A percentile compares a stretch with the other conserved stretches of the same genome.
Evolutionary conservation across 2,888 invertebrate genomes (phyloP).

Genomic region (Phortica magna): DNA sequence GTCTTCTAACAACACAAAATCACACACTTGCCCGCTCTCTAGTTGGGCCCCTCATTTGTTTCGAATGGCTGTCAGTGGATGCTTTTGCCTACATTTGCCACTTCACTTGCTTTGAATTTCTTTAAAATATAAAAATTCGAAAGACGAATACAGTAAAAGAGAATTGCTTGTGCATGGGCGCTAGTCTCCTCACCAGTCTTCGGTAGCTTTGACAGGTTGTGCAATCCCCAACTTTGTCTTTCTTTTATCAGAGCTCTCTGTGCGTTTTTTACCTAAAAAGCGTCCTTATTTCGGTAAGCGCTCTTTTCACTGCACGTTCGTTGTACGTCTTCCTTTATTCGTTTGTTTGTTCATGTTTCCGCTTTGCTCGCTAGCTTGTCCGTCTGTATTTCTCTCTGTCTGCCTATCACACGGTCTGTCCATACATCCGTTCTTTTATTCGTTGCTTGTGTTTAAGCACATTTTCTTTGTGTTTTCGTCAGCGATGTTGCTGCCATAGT

Average conservation of each 20-base stretch:
- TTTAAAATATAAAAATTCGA: constrained; percentile 73
- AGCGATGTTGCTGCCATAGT: constrained; percentile 1
- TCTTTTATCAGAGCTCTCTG: constrained; percentile 32
- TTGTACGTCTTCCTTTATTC: constrained; percentile 31
- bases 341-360: constrained; percentile 13
- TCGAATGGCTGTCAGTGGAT: constrained; percentile 51
- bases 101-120: constrained; percentile 62
- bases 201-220: neutral
- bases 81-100: constrained; percentile 56
- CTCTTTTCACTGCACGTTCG: constrained; percentile 69
- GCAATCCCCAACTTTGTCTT: too few relatives aligned
- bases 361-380: constrained; percentile 18
- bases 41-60: constrained; percentile 57
- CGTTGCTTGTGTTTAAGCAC: constrained; percentile 45
- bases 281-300: constrained; percentile 49
- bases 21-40: constrained; percentile 8
- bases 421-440: constrained; percentile 71
- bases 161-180: neutral
- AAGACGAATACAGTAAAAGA: constrained; percentile 38
- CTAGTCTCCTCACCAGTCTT: neutral
- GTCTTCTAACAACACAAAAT: constrained; percentile 21
- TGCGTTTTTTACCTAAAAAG: constrained; percentile 33
- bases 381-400: constrained; percentile 55
- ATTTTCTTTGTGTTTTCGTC: constrained; percentile 35
- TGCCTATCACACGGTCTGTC: constrained; percentile 71